Evolutionary conservation across 2,797 vertebrate genomes (phyloP).

Genomic region (Pterois miles): DNA sequence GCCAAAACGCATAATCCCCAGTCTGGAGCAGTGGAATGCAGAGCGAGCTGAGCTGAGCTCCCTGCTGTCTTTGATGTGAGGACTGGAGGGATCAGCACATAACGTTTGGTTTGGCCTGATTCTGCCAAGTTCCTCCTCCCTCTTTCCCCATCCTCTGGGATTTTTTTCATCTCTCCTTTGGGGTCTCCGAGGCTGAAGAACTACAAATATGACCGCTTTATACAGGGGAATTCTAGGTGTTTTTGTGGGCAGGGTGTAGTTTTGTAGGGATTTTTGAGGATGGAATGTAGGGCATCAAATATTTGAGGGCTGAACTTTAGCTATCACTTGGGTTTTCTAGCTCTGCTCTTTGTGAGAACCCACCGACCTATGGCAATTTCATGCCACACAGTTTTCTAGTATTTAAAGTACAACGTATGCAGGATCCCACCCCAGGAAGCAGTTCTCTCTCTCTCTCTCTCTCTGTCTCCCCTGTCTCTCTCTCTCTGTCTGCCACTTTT

Average conservation of each 20-base stretch:
- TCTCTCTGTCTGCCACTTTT: constrained; percentile 41
- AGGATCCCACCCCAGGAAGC: constrained; percentile 20
- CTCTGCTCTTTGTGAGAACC: constrained; percentile 39
- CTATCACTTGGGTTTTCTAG: constrained; percentile 30
- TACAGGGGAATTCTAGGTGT: constrained; percentile 37
- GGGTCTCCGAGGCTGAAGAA: constrained; percentile 68
- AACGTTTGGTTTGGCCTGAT: constrained; percentile 81
- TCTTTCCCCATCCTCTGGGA: constrained; percentile 50
- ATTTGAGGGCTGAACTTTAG: constrained; percentile 16
- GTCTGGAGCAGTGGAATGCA: constrained; percentile 82
- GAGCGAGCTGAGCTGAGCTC: constrained; percentile 78
- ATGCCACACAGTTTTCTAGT: constrained; percentile 9
- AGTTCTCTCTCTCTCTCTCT: neutral
- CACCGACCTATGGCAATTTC: constrained; percentile 33
- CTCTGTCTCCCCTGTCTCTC: neutral
- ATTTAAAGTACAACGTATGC: constrained; percentile 12
- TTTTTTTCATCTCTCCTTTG: constrained; percentile 45
- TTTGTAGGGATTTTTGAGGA: constrained; percentile 39
- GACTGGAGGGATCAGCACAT: constrained; percentile 79
- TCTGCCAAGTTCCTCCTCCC: constrained; percentile 67
- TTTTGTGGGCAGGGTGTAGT: constrained; percentile 21
- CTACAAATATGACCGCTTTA: constrained; percentile 71
- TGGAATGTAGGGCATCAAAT: constrained; percentile 16
- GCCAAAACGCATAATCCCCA: constrained; percentile 80
- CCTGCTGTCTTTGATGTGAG: constrained; percentile 80